Evolutionary conservation across 2,113 vertebrate species (phyloP).

Genomic region (Gavialis gangeticus): DNA sequence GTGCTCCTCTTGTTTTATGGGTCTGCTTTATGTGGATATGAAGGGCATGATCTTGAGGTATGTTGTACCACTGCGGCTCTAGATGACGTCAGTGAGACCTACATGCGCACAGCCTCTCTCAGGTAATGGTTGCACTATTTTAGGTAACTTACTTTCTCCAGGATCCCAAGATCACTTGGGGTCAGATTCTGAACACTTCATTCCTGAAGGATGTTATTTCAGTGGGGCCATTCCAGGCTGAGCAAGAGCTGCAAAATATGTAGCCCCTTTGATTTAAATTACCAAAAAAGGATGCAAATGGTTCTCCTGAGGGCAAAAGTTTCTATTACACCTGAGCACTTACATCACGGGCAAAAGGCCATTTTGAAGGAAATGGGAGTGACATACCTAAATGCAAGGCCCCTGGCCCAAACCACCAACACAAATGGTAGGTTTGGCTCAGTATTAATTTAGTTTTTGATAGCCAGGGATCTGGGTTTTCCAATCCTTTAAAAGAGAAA

Average conservation of each 20-base stretch:
- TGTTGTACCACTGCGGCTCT: neutral
- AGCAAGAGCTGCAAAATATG: neutral
- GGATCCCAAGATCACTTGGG: neutral
- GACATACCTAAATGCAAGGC: neutral
- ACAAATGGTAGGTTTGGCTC: neutral
- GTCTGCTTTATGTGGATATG: neutral
- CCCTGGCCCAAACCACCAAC: neutral
- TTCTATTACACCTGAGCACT: neutral
- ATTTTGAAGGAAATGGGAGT: neutral
- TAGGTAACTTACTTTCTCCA: neutral
- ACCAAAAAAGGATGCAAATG: neutral
- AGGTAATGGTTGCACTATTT: neutral
- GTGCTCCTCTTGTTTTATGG: neutral
- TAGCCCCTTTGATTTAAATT: neutral
- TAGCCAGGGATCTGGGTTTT: too few species aligned
- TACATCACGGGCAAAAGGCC: neutral
- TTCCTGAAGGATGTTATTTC: neutral
- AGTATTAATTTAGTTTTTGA: neutral
- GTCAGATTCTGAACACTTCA: neutral
- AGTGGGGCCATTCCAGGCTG: neutral
- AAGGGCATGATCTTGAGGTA: neutral
- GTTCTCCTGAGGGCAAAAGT: neutral
- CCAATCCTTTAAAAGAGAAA: too few species aligned
- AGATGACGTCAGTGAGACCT: neutral
- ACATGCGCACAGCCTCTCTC: neutral